These are phyloP conservation scores for Xenopus borealis DNA, from an alignment of 2,113 vertebrate species.

Conservation along the genomic window DNA sequence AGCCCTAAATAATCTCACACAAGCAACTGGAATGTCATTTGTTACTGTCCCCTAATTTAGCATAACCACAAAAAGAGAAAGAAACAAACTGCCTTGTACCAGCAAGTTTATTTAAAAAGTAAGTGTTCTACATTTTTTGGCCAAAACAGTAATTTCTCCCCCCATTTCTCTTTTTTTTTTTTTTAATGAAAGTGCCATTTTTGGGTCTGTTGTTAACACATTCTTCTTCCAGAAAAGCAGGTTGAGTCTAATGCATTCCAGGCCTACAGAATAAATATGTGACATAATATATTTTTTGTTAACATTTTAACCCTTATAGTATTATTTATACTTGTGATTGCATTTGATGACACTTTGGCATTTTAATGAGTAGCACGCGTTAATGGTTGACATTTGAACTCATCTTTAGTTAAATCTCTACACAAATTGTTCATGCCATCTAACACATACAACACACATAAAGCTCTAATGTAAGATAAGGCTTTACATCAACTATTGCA, in stretches of 20 bases:
- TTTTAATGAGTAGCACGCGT: slow-evolving; percentile 17
- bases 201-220: not conserved
- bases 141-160: slow-evolving; percentile 32
- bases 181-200: not conserved
- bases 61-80: too few species aligned
- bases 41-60: too few species aligned
- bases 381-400: slow-evolving; percentile 17
- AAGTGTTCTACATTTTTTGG: slow-evolving; percentile 15
- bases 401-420: slow-evolving; percentile 20
- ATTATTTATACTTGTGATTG: slow-evolving; percentile 33
- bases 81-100: slow-evolving; percentile 27
- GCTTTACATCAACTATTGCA: slow-evolving; percentile 7
- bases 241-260: not conserved
- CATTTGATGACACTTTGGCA: slow-evolving; percentile 6
- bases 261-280: not conserved
- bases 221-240: not conserved
- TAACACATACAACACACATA: slow-evolving; percentile 21
- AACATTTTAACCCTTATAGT: not conserved
- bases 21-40: too few species aligned
- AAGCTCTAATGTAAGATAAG: slow-evolving; percentile 9
- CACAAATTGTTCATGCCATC: slow-evolving; percentile 32
- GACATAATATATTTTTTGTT: not conserved
- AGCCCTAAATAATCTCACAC: too few species aligned
- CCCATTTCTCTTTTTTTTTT: slow-evolving; percentile 12
- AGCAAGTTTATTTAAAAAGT: slow-evolving; percentile 44